Conservation (phyloP, 2,797 vertebrate species). For the Sandelia bainsii region DNA sequence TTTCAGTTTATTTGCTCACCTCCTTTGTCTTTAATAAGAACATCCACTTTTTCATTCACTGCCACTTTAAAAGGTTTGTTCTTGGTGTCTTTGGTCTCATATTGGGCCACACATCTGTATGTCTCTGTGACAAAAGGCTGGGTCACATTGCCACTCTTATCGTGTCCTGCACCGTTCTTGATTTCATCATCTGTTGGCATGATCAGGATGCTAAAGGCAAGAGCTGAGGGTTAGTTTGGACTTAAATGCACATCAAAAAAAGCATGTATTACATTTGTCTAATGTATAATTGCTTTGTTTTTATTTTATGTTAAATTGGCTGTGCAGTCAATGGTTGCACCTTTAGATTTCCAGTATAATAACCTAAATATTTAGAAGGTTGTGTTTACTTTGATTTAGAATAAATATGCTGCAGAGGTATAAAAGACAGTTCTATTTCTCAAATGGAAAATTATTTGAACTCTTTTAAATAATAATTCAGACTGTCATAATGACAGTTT, state of each 20-base stretch:
- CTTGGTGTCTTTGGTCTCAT: slow-evolving; percentile 89
- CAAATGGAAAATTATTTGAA: background rate
- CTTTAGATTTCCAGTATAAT: no score
- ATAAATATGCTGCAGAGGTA: no score
- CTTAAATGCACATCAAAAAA: background rate
- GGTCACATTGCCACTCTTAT: slow-evolving; percentile 67
- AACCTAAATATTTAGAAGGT: no score
- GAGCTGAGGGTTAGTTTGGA: background rate
- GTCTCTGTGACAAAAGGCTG: slow-evolving; percentile 85
- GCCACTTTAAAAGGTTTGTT: slow-evolving; percentile 85
- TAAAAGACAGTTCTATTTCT: no score
- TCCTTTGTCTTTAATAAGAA: slow-evolving; percentile 91
- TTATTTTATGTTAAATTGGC: no score
- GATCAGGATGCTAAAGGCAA: slow-evolving; percentile 85
- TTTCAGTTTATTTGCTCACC: slow-evolving; percentile 76
- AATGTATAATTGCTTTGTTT: background rate
- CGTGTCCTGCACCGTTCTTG: background rate
- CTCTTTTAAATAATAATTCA: background rate
- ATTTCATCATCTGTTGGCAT: slow-evolving; percentile 83
- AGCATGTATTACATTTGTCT: no score
- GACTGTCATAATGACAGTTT: no score
- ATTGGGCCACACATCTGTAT: slow-evolving; percentile 87
- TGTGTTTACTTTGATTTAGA: no score
- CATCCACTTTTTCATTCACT: slow-evolving; percentile 85
- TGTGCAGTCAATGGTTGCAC: no score